phyloP scores from a whole-genome alignment of 2,888 invertebrate species.

The Eilema sororculum region DNA sequence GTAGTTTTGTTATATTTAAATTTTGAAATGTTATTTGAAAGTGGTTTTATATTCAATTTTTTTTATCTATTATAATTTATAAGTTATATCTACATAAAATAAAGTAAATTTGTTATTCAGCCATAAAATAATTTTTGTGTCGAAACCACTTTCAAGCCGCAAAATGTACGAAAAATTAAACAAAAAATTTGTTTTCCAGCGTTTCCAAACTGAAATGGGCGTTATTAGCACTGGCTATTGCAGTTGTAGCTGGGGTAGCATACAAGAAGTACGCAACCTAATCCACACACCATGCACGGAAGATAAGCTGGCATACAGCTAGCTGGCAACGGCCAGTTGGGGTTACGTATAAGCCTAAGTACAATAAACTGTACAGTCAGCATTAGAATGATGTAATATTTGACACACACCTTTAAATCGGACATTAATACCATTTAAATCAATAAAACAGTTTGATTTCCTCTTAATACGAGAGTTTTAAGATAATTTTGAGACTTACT shows the following conservation, averaged over 20 bases:
- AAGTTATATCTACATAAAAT: too few species aligned
- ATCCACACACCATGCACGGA: conserved; percentile 10
- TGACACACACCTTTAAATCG: too few species aligned
- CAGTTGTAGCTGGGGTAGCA: conserved; percentile 64
- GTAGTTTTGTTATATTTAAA: neutral
- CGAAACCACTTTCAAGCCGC: conserved; percentile 6
- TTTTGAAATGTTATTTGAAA: neutral
- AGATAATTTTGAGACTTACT: too few species aligned
- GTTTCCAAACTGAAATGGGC: conserved; percentile 66
- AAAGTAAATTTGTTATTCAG: too few species aligned
- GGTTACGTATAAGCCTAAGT: conserved; percentile 16
- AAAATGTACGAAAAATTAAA: neutral
- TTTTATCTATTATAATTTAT: too few species aligned
- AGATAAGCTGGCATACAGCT: conserved; percentile 3
- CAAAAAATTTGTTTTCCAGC: conserved; percentile 49
- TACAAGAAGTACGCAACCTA: conserved; percentile 62
- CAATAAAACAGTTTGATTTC: too few species aligned
- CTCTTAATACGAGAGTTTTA: too few species aligned
- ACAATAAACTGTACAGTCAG: conserved; percentile 8
- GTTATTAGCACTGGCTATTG: conserved; percentile 66
- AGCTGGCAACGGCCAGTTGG: neutral
- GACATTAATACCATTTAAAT: too few species aligned
- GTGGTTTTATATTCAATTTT: neutral
- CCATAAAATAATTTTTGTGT: too few species aligned
- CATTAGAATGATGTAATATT: too few species aligned